Evolutionary conservation across 2,113 vertebrate genomes (phyloP).

Genomic region (Gadus chalcogrammus): DNA sequence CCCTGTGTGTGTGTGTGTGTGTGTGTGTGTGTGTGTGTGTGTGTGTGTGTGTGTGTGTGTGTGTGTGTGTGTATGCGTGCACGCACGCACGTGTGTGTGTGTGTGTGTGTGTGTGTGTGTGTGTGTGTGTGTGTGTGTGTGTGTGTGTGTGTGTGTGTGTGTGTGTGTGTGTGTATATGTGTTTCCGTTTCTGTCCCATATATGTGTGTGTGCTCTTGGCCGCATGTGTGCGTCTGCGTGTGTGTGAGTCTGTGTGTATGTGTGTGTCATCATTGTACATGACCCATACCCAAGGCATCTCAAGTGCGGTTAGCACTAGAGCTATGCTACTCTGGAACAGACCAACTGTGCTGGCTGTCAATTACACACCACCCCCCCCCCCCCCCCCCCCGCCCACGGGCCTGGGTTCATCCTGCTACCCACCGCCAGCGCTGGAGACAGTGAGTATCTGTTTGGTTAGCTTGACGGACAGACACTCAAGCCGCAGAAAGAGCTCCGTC

Average conservation of each 20-base stretch:
- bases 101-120: neutral
- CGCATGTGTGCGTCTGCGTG: neutral
- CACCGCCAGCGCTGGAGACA: slow-evolving; percentile 57
- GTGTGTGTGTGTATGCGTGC: neutral
- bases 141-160: neutral
- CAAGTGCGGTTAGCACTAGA: slow-evolving; percentile 45
- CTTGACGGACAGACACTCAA: slow-evolving; percentile 74
- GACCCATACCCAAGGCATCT: slow-evolving; percentile 52
- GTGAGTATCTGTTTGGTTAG: slow-evolving; percentile 61
- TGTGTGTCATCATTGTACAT: slow-evolving; percentile 27
- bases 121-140: neutral
- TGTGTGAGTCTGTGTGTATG: neutral
- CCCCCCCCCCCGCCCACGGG: neutral
- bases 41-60: neutral
- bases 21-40: neutral
- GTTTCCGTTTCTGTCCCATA: neutral
- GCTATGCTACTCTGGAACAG: slow-evolving; percentile 25
- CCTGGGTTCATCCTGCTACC: slow-evolving; percentile 43
- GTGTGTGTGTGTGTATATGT: neutral
- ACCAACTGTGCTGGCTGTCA: slow-evolving; percentile 29
- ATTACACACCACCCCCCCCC: neutral
- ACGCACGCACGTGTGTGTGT: no score
- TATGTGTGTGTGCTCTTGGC: neutral
- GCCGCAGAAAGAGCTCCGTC: slow-evolving; percentile 53
- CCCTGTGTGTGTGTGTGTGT: neutral